Evolutionary conservation across 2,888 invertebrate species (phyloP), one percentile per base, ranked within the genome.

Genomic region (Eumacrocentrus americanus): DNA sequence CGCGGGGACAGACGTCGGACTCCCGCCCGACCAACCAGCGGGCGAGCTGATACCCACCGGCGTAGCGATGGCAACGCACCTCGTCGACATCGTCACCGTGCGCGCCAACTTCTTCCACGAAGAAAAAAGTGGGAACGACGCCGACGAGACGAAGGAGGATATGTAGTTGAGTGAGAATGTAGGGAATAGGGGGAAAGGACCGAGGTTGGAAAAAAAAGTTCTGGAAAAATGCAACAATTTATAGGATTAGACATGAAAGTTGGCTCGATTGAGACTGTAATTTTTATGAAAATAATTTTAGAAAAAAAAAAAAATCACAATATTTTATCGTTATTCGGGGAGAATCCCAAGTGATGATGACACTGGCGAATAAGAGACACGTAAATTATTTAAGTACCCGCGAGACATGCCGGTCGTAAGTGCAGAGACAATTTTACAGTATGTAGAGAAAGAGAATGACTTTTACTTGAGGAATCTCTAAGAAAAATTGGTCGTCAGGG

Each of bases 31-130:
- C 80, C 80, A 80, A 80, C 76, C 78, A 77, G 76, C 71, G 70
- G 63, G 66, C 78, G 73, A 70, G 79, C 70, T 76, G 78, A 77
- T 78, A 78, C 70, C 68, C 70, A 57, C 56, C 59, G 52, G 69
- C 78, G 79, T 80, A 79, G 77, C 80, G 79, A 80, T 80, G 80
- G 79, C 80, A 80, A 80, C 79, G 76, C 72, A 62, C 53, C 37
- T 51, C 35, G 42, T 52, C 47, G 46, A 47, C 59, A 62, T 53
- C 57, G 51, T 60, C 60, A 52, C 42, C 52, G 58, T 53, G 61
- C 59, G 63, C 58, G 50, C 60, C 51, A 63, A 62, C 50, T 58
- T 34, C 44, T 37, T 25, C 20, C 35, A 54, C 47, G 40, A 47
- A 50, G 37, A 29, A 44, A 40, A 48, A 37, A 58, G 22, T 40